These are phyloP conservation scores for Zootermopsis nevadensis DNA, from an alignment of 2,888 invertebrate genomes.

Conservation along the genomic window DNA sequence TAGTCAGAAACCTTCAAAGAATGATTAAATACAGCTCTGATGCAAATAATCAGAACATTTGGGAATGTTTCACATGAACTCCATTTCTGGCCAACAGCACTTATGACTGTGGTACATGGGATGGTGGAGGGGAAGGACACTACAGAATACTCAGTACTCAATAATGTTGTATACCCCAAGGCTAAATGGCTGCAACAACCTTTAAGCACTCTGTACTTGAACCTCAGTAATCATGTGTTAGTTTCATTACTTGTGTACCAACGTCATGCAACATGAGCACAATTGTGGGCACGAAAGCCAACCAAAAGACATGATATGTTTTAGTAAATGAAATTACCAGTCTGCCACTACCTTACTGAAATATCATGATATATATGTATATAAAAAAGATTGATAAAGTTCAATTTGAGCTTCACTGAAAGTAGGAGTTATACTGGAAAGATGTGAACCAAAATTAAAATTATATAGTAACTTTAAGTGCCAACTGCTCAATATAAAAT, in stretches of 20 bases:
- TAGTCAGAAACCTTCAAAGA: neutral
- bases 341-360: too few relatives aligned
- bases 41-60: neutral
- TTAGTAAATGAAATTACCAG: too few relatives aligned
- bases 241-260: conserved; percentile 4
- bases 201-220: neutral
- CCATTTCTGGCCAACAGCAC: neutral
- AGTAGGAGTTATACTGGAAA: too few relatives aligned
- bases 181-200: neutral
- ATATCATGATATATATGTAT: too few relatives aligned
- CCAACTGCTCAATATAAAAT: too few relatives aligned
- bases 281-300: neutral
- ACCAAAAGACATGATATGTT: neutral
- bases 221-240: neutral
- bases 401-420: too few relatives aligned
- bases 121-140: neutral
- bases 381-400: too few relatives aligned
- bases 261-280: conserved; percentile 14
- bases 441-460: too few relatives aligned
- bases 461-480: too few relatives aligned
- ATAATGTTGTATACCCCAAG: neutral
- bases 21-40: neutral
- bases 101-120: neutral
- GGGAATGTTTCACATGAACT: neutral
- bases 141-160: conserved; percentile 12